Percentiles rank a stretch among this genome's conserved stretches.
These are phyloP conservation scores for Zhuqinia jingwanae DNA, from an alignment of 2,888 invertebrate genomes.

Conservation along the genomic window DNA sequence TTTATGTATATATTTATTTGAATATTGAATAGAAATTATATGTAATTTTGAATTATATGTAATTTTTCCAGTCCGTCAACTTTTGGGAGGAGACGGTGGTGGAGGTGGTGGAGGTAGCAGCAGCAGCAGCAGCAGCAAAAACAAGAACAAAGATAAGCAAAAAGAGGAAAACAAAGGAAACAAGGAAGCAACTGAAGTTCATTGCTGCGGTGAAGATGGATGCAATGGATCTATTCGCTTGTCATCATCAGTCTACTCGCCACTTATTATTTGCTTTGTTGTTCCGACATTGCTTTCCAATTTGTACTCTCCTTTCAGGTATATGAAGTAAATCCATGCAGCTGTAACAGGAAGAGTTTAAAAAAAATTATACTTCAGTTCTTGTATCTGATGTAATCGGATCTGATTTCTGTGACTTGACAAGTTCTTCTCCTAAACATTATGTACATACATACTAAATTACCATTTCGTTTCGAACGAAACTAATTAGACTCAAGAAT, in stretches of 20 bases:
- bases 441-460: too few relatives aligned
- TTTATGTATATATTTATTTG: background rate
- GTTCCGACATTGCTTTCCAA: slow-evolving; percentile 9
- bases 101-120: slow-evolving; percentile 49
- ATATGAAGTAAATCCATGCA: slow-evolving; percentile 21
- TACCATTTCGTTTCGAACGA: too few relatives aligned
- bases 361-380: background rate
- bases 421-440: too few relatives aligned
- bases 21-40: background rate
- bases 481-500: too few relatives aligned
- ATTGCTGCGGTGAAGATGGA: slow-evolving; percentile 66
- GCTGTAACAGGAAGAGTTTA: background rate
- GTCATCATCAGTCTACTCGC: background rate
- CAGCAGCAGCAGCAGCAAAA: slow-evolving; percentile 43
- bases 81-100: slow-evolving; percentile 60
- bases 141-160: slow-evolving; percentile 54
- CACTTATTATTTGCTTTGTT: slow-evolving; percentile 49
- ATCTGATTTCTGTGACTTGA: too few relatives aligned
- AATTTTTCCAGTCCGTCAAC: slow-evolving; percentile 65
- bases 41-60: background rate
- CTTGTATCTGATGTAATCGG: background rate
- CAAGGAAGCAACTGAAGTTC: slow-evolving; percentile 47
- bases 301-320: slow-evolving; percentile 29
- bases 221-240: slow-evolving; percentile 63
- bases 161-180: slow-evolving; percentile 62